Evolutionary conservation across 2,113 vertebrate species (phyloP), one percentile per base, ranked within the genome.

Genomic region (Alces alces): DNA sequence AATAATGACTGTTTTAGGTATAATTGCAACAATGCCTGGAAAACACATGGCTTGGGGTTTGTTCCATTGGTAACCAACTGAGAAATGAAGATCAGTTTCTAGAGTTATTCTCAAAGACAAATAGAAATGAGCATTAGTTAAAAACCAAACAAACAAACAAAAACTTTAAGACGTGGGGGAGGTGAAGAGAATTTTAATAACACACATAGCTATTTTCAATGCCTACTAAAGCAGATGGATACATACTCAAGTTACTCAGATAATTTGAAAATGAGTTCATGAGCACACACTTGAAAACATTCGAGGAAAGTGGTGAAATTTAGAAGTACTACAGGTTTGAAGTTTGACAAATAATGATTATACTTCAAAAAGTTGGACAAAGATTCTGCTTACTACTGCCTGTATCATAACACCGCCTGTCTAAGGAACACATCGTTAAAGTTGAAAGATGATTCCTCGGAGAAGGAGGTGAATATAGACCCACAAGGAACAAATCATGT

Each of bases 401-500:
- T 85, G 79, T 47, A 54, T 60, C n/a, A 47, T 33, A 61, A 25
- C 13, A 61, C 19, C 21, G 27, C 36, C 90, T 84, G 60, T 52
- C 52, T 47, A 23, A 96, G 52, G 60, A 96, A 33, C 61, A 92
- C 79, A 57, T 95, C 80, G 11, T 90, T 91, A 87, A 50, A 36
- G 47, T 15, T 97, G 97, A 97, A 90, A 60, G 93, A 95, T 91
- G 58, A 33, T 9, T 88, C 91, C 76, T 92, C 27, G 5, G 93
- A 95, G 98, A 76, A 93, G 47, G 61, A 93, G 27, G n/a, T 91
- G 82, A 88, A 7, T 28, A 80, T 25, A 95, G 94, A 97, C 33
- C 70, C 57, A 90, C 27, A 90, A 92, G 94, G 91, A 97, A 95
- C 95, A 97, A 95, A 92, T 97, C 92, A 95, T 91, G 57, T 82